A percentile compares a stretch with the other conserved stretches of the same genome.
phyloP scores from a whole-genome alignment of 2,888 invertebrate species.

The Lochmaea capreae region DNA sequence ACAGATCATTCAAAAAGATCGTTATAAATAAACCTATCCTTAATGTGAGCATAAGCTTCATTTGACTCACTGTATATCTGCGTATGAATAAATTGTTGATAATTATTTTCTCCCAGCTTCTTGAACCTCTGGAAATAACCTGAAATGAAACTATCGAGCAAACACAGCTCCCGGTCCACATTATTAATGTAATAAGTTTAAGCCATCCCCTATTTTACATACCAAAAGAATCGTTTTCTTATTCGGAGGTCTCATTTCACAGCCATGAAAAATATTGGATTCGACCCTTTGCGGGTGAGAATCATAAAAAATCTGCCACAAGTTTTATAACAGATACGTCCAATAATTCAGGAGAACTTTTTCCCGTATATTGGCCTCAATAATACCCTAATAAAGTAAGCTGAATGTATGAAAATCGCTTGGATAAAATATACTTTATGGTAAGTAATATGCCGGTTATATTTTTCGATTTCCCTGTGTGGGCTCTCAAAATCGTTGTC shows the following conservation, averaged over 20 bases:
- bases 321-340: constrained; percentile 42
- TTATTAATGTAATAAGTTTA: constrained; percentile 1
- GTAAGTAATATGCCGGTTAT: constrained; percentile 39
- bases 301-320: constrained; percentile 39
- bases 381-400: constrained; percentile 42
- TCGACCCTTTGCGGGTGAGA: constrained; percentile 35
- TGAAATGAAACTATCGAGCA: no score
- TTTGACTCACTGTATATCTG: no score
- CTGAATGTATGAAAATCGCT: constrained; percentile 38
- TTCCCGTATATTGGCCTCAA: constrained; percentile 39
- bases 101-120: no score
- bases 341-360: constrained; percentile 41
- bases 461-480: constrained; percentile 33
- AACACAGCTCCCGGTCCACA: background rate
- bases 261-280: constrained; percentile 32
- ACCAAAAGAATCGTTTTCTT: constrained; percentile 16
- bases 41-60: no score
- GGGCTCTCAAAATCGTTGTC: constrained; percentile 24
- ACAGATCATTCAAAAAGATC: no score
- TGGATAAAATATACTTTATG: constrained; percentile 41
- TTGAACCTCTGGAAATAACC: no score
- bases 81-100: no score
- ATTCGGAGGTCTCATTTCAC: constrained; percentile 23
- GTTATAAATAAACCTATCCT: no score
- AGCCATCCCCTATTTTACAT: constrained; percentile 16